These are phyloP conservation scores for Catharus bicknelli DNA, from an alignment of 2,113 vertebrate species.

Conservation along the genomic window DNA sequence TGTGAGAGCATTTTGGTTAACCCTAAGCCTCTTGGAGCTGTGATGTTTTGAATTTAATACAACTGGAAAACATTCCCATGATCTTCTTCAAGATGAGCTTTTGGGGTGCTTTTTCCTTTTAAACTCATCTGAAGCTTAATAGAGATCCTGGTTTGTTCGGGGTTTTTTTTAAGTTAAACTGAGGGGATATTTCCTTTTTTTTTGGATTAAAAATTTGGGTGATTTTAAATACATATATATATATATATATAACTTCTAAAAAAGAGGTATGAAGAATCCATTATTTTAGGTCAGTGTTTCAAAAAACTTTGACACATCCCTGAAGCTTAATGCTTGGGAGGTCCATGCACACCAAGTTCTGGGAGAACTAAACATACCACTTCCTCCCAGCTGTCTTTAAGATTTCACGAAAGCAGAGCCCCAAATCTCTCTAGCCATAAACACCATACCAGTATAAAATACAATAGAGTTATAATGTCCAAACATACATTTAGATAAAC, in stretches of 20 bases:
- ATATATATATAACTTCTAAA: neutral
- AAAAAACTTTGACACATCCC: neutral
- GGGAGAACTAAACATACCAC: neutral
- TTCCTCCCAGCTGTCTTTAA: neutral
- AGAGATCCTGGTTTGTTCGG: neutral
- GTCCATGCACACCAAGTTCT: neutral
- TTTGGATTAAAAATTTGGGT: neutral
- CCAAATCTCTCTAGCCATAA: neutral
- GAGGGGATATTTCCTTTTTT: neutral
- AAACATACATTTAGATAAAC: neutral
- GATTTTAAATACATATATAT: neutral
- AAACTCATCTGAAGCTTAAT: neutral
- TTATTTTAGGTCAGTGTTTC: neutral
- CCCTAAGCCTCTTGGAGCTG: neutral
- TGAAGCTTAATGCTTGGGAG: neutral
- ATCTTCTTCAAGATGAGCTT: neutral
- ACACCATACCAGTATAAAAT: neutral
- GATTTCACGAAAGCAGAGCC: neutral
- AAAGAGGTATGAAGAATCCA: neutral
- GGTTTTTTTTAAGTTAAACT: neutral
- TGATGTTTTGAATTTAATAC: neutral
- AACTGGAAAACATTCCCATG: neutral
- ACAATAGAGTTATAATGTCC: rapidly evolving
- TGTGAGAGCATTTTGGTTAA: neutral
- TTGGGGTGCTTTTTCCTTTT: neutral